Conservation (phyloP, 2,888 invertebrate genomes). For the Ormia ochracea region DNA sequence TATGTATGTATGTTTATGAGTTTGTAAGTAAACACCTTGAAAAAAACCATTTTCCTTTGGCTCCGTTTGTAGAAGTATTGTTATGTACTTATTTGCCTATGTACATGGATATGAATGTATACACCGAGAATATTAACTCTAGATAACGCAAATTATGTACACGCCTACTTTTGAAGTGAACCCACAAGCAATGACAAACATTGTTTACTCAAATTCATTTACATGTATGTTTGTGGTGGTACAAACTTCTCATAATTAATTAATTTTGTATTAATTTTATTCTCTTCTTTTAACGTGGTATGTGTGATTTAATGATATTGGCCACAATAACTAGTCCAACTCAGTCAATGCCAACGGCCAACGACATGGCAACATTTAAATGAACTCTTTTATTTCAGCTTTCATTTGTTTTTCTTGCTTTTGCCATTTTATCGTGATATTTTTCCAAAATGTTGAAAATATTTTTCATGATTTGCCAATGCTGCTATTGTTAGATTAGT, state of each 20-base stretch:
- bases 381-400: constrained; percentile 27
- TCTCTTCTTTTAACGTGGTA: background rate
- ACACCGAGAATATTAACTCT: background rate
- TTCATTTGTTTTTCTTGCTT: constrained; percentile 4
- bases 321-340: constrained; percentile 67
- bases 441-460: constrained; percentile 5
- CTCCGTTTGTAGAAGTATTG: background rate
- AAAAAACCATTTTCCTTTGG: background rate
- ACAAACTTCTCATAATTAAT: background rate
- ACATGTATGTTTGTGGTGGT: background rate
- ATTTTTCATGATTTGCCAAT: constrained; percentile 1
- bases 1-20: background rate
- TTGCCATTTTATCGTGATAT: background rate
- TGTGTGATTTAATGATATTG: constrained; percentile 48
- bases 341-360: constrained; percentile 63
- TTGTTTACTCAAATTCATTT: background rate
- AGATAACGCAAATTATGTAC: background rate
- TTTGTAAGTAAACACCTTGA: background rate
- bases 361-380: constrained; percentile 47
- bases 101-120: background rate
- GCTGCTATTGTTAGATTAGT: background rate
- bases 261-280: background rate
- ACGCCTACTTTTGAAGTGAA: constrained; percentile 4
- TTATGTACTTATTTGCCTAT: background rate
- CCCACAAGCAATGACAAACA: constrained; percentile 46